Percentiles rank a stretch among this genome's conserved stretches.
These are phyloP conservation scores for Grammomys surdaster DNA, from an alignment of 2,113 vertebrate species.

Conservation along the genomic window DNA sequence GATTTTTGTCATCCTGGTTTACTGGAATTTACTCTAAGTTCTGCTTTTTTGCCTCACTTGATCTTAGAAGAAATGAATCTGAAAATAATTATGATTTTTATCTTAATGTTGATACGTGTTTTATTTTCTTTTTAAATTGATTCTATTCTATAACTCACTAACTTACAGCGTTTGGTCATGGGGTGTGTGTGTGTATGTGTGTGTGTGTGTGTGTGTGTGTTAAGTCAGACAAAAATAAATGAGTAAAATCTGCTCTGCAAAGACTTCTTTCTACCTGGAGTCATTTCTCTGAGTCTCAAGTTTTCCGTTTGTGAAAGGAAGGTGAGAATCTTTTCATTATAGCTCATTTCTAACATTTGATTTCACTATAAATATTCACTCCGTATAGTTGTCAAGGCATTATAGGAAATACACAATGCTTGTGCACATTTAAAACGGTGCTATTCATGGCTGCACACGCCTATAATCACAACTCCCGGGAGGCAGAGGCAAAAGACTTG, in stretches of 20 bases:
- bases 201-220: background rate
- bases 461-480: background rate
- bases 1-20: slow-evolving; percentile 12
- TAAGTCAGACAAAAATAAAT: background rate
- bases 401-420: background rate
- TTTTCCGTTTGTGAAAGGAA: background rate
- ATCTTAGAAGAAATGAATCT: background rate
- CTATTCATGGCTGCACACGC: background rate
- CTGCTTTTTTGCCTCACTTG: background rate
- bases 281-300: background rate
- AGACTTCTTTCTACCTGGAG: background rate
- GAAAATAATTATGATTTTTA: slow-evolving; percentile 37
- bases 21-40: background rate
- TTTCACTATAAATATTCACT: slow-evolving; percentile 5
- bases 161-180: background rate
- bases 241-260: background rate
- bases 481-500: background rate
- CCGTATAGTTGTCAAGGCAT: background rate
- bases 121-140: background rate
- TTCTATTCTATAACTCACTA: background rate
- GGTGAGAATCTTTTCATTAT: background rate
- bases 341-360: slow-evolving; percentile 1
- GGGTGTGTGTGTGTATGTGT: background rate
- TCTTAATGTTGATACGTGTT: background rate
- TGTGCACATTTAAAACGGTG: background rate